Evolutionary conservation across 2,888 invertebrate species (phyloP), one percentile per base, ranked within the genome.

Genomic region (Pachymerium ferrugineum): DNA sequence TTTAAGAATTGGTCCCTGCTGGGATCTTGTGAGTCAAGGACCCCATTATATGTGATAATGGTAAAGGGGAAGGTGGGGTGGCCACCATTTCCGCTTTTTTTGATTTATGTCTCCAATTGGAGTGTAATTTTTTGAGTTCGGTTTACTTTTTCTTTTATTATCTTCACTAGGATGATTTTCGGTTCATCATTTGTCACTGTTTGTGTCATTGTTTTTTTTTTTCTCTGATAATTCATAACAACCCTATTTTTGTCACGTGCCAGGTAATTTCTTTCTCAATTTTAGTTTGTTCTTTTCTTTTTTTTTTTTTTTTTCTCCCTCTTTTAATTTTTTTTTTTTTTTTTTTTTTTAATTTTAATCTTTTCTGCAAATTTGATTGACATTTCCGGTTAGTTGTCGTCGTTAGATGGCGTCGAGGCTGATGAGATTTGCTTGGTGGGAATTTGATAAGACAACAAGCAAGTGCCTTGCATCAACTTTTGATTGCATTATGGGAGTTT

Each of bases 41-140:
- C 62, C 62, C 62, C 62, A 62, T 62, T 62, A 62, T 62, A 62
- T 62, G 62, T 62, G 62, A 62, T 62, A 62, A 62, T 62, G 62
- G 62, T 62, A 62, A 62, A 14, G 28, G 28, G 62, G 62, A n/a
- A 62, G 62, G 25, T 62, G 62, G 62, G 28, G 14, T 25, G 62
- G n/a, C 25, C 25, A 28, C 25, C 28, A 62, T 62, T 62, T 62
- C 62, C 62, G 62, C 28, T 62, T 62, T 62, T 62, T 62, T 10
- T 62, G 62, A 62, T 62, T 62, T 62, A 62, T 62, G 62, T 62
- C 25, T 62, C 62, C 62, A 62, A 62, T 62, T 62, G 62, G 62
- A 62, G 62, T 62, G 62, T 62, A 62, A 62, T 62, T 62, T 62
- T 62, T 62, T 62, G 25, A 62, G 62, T 62, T 62, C 62, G 62